A percentile compares a stretch with the other conserved stretches of the same genome.
Conservation (phyloP, 2,888 invertebrate species). For the Lutraria lutraria region DNA sequence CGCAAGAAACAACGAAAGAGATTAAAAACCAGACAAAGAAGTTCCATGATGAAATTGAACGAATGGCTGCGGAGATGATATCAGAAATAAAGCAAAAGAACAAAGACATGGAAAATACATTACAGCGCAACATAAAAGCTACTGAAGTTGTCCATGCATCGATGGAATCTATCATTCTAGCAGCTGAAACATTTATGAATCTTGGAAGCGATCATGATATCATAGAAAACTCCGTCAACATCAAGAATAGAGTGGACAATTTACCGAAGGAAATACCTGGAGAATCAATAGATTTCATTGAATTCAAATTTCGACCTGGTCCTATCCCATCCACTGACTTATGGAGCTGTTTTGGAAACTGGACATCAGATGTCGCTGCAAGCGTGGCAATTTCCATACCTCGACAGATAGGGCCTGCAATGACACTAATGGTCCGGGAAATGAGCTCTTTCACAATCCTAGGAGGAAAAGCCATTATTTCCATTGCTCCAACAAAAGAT, state of each 20-base stretch:
- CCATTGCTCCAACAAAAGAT: conserved; percentile 65
- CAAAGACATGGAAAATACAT: conserved; percentile 65
- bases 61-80: conserved; percentile 68
- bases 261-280: conserved; percentile 62
- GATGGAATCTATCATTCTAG: conserved; percentile 66
- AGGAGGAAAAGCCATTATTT: conserved; percentile 68
- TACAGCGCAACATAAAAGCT: conserved; percentile 63
- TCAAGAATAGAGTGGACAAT: conserved; percentile 66
- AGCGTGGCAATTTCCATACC: conserved; percentile 64
- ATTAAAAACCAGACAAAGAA: conserved; percentile 65
- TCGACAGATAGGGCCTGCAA: conserved; percentile 66
- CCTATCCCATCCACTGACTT: conserved; percentile 65
- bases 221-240: conserved; percentile 68
- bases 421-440: conserved; percentile 66
- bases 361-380: conserved; percentile 69
- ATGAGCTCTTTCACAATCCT: conserved; percentile 63
- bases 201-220: conserved; percentile 71
- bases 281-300: conserved; percentile 65
- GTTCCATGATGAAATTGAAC: conserved; percentile 66
- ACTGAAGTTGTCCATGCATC: conserved; percentile 65
- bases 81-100: conserved; percentile 70
- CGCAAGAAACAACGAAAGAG: conserved; percentile 68
- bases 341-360: conserved; percentile 66
- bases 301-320: conserved; percentile 69
- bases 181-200: conserved; percentile 67